Evolutionary conservation across 2,797 vertebrate genomes (phyloP).

Genomic region (Rhabdomys pumilio): DNA sequence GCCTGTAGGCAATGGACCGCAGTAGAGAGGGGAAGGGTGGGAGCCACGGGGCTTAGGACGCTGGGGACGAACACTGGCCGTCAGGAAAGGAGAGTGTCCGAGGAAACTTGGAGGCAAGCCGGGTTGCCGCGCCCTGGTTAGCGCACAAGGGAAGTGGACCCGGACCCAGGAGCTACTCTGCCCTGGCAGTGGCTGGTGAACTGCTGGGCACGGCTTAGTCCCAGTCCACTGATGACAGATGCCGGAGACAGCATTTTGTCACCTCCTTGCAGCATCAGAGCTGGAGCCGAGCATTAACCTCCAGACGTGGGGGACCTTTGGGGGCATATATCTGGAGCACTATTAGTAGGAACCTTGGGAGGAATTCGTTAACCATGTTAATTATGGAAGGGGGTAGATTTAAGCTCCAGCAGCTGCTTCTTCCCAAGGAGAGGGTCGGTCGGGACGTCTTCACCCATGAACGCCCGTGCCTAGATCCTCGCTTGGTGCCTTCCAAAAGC

Average conservation of each 20-base stretch:
- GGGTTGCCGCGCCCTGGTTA: constrained; percentile 8
- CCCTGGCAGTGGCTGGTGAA: not conserved
- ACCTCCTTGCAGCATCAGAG: not conserved
- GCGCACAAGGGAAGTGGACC: not conserved
- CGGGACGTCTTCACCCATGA: not conserved
- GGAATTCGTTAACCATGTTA: not conserved
- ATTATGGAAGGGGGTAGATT: not conserved
- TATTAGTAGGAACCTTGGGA: not conserved
- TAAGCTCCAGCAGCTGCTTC: not conserved
- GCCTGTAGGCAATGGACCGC: not conserved
- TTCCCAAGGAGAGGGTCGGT: not conserved
- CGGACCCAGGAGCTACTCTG: not conserved
- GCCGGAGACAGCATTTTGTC: not conserved
- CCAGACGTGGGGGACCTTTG: not conserved
- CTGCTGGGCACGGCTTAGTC: not conserved
- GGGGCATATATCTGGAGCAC: not conserved
- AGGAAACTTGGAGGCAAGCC: constrained; percentile 34
- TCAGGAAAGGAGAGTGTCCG: not conserved
- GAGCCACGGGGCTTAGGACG: not conserved
- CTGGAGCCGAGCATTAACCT: not conserved
- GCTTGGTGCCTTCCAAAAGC: not conserved
- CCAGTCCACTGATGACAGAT: not conserved
- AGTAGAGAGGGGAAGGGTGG: not conserved
- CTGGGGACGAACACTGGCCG: not conserved
- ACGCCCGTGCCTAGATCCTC: not conserved